Conservation (phyloP, 2,888 invertebrate genomes). For the Vanessa cardui region DNA sequence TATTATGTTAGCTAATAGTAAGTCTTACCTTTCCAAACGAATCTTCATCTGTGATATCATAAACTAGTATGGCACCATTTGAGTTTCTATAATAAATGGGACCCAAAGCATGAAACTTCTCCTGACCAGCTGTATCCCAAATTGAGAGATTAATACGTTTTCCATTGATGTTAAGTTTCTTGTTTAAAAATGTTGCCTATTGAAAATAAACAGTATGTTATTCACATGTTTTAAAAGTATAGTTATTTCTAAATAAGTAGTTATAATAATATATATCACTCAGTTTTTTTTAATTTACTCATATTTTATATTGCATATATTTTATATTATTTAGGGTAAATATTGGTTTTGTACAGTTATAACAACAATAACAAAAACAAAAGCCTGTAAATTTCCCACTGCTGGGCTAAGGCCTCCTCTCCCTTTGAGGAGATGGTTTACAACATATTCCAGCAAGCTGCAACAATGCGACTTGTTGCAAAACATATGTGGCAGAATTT, state of each 20-base stretch:
- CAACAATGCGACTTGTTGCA: too few species aligned
- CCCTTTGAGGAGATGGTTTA: too few species aligned
- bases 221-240: background rate
- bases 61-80: constrained; percentile 98
- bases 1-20: background rate
- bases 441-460: too few species aligned
- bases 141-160: constrained; percentile 94
- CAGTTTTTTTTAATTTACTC: too few species aligned
- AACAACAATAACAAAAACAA: too few species aligned
- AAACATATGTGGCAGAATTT: too few species aligned
- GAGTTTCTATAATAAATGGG: constrained; percentile 99
- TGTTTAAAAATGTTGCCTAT: constrained; percentile 97
- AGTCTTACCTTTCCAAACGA: constrained; percentile 94
- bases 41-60: constrained; percentile 98
- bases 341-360: too few species aligned
- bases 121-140: constrained; percentile 99
- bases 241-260: background rate
- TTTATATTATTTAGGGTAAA: too few species aligned
- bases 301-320: too few species aligned
- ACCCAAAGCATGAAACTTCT: constrained; percentile 97
- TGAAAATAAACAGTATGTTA: background rate
- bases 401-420: too few species aligned
- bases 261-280: too few species aligned
- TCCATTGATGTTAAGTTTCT: constrained; percentile 95
- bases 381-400: too few species aligned